Percentiles rank a stretch among this genome's conserved stretches.
Conservation (phyloP, 2,888 invertebrate genomes). For the Cataglyphis rosenhaueri region DNA sequence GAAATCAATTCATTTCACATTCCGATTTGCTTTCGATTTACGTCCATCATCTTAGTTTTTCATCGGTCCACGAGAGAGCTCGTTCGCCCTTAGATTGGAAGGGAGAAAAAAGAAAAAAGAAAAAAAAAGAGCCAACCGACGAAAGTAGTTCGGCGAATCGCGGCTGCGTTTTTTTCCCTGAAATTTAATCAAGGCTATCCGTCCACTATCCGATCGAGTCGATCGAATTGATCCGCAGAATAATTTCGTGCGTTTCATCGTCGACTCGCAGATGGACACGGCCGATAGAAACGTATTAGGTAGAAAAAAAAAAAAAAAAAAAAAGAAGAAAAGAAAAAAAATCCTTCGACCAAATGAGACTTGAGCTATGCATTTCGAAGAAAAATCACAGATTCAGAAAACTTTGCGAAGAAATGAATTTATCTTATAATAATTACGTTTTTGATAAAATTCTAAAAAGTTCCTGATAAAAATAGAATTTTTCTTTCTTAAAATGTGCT, state of each 20-base stretch:
- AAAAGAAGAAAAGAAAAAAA: background rate
- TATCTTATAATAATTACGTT: background rate
- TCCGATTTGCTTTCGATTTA: background rate
- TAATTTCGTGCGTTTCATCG: constrained; percentile 67
- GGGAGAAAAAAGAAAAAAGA: constrained; percentile 8
- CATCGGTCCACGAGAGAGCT: background rate
- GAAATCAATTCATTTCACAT: constrained; percentile 12
- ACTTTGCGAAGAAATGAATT: background rate
- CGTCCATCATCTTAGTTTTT: background rate
- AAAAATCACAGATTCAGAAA: background rate
- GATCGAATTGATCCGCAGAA: constrained; percentile 43
- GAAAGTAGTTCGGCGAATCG: constrained; percentile 52
- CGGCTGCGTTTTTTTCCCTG: constrained; percentile 52
- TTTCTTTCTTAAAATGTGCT: background rate
- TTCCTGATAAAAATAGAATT: background rate
- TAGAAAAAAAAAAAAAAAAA: constrained; percentile 42
- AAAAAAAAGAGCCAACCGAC: constrained; percentile 15
- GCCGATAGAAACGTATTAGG: constrained; percentile 74
- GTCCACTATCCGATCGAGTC: constrained; percentile 26
- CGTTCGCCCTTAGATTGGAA: constrained; percentile 27
- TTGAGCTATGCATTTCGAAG: background rate
- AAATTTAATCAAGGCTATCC: constrained; percentile 56
- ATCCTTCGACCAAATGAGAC: background rate
- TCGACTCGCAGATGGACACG: constrained; percentile 58
- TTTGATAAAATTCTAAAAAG: background rate